Evolutionary conservation across 2,113 vertebrate genomes (phyloP).

Genomic region (Pao palembangensis): DNA sequence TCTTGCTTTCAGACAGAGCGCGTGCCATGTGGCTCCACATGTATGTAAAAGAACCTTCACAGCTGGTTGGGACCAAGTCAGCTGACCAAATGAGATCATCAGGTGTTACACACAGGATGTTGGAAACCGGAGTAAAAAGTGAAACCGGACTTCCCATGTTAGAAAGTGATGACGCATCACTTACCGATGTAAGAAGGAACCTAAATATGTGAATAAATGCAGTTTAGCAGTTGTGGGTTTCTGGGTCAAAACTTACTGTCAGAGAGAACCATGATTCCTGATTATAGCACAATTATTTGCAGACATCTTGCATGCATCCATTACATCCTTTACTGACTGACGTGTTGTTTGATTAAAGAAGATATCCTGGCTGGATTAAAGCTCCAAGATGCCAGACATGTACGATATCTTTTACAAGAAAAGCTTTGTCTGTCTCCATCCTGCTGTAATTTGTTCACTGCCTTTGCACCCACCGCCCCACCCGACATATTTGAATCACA

Average conservation of each 20-base stretch:
- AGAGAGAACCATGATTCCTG: background rate
- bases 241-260: too few species aligned
- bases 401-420: conserved; percentile 39
- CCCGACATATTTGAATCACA: conserved; percentile 62
- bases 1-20: too few species aligned
- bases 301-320: conserved; percentile 25
- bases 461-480: conserved; percentile 21
- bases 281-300: conserved; percentile 19
- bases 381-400: conserved; percentile 45
- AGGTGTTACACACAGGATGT: conserved; percentile 13
- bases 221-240: conserved; percentile 9
- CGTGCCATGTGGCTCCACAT: too few species aligned
- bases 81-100: too few species aligned
- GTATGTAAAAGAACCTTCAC: too few species aligned
- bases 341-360: conserved; percentile 63
- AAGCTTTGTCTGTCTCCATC: conserved; percentile 29
- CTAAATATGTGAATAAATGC: conserved; percentile 23
- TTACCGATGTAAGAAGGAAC: conserved; percentile 19
- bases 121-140: conserved; percentile 16
- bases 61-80: too few species aligned
- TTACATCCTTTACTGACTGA: conserved; percentile 65
- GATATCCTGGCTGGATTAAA: conserved; percentile 55
- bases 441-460: conserved; percentile 46
- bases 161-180: conserved; percentile 21
- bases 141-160: conserved; percentile 23